A percentile compares a stretch with the other conserved stretches of the same genome.
These are phyloP conservation scores for Siniperca scherzeri DNA, from an alignment of 2,797 vertebrate species.

Conservation along the genomic window DNA sequence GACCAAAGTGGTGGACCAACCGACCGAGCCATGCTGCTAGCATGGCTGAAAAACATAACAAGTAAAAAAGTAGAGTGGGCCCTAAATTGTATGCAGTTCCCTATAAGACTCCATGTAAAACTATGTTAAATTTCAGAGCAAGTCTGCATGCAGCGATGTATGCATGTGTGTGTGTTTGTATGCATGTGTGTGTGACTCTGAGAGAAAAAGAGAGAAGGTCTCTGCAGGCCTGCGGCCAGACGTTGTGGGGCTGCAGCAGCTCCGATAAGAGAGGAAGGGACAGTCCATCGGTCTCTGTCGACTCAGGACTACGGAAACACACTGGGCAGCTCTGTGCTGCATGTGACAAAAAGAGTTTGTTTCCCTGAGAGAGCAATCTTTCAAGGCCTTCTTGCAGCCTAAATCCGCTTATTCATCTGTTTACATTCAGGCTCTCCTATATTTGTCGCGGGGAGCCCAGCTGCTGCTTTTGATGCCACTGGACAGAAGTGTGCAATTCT, in stretches of 20 bases:
- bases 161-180: slow-evolving; percentile 25
- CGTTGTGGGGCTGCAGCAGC: slow-evolving; percentile 68
- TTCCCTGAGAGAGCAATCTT: slow-evolving; percentile 70
- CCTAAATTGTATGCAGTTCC: slow-evolving; percentile 28
- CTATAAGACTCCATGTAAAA: slow-evolving; percentile 19
- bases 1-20: not conserved
- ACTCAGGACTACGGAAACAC: slow-evolving; percentile 58
- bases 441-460: slow-evolving; percentile 55
- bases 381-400: slow-evolving; percentile 64
- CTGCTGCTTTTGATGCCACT: slow-evolving; percentile 46
- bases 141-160: not conserved
- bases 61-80: not conserved
- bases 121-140: slow-evolving; percentile 8
- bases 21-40: not conserved
- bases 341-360: slow-evolving; percentile 70
- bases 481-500: slow-evolving; percentile 40
- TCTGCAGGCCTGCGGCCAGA: slow-evolving; percentile 70
- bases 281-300: slow-evolving; percentile 76
- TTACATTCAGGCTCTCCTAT: slow-evolving; percentile 71
- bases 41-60: slow-evolving; percentile 5
- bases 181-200: slow-evolving; percentile 8
- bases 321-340: slow-evolving; percentile 58
- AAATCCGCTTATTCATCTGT: slow-evolving; percentile 76
- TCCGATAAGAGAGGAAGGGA: slow-evolving; percentile 77
- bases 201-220: slow-evolving; percentile 47